Evolutionary conservation across 2,113 vertebrate species (phyloP).

Genomic region (sheep (Ovis aries)): DNA sequence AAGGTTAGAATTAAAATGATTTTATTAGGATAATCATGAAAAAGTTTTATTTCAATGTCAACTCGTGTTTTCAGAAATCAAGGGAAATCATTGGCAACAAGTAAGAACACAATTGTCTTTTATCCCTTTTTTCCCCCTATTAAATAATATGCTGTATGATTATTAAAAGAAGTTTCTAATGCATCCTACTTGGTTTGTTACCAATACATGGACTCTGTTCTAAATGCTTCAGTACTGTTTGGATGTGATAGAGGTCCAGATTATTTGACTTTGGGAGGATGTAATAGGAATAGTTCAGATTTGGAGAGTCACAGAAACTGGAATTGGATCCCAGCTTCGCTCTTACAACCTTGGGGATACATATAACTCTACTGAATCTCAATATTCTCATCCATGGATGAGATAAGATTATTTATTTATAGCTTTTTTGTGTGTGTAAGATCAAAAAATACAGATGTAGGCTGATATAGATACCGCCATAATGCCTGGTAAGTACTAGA

Average conservation of each 20-base stretch:
- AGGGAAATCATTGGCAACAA: neutral
- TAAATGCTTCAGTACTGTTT: neutral
- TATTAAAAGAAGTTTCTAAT: neutral
- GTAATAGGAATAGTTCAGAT: neutral
- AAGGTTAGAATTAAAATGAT: slow-evolving; percentile 11
- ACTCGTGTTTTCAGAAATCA: slow-evolving; percentile 10
- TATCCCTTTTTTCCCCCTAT: neutral
- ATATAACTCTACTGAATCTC: neutral
- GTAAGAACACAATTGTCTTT: neutral
- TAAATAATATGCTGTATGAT: neutral
- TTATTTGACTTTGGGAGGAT: neutral
- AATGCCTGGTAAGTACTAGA: neutral
- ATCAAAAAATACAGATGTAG: neutral
- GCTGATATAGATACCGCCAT: neutral
- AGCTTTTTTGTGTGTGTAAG: neutral
- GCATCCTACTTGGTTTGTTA: neutral
- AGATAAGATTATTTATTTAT: neutral
- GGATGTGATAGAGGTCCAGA: neutral
- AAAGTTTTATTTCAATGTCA: neutral
- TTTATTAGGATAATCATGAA: neutral
- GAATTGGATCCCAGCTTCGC: neutral
- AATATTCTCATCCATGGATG: neutral
- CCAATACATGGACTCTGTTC: neutral
- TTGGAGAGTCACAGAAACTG: neutral
- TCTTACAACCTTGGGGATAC: neutral